Base-by-base conservation (phyloP, 2,113 vertebrate genomes). In the Chaetorhynchus papuensis region DNA sequence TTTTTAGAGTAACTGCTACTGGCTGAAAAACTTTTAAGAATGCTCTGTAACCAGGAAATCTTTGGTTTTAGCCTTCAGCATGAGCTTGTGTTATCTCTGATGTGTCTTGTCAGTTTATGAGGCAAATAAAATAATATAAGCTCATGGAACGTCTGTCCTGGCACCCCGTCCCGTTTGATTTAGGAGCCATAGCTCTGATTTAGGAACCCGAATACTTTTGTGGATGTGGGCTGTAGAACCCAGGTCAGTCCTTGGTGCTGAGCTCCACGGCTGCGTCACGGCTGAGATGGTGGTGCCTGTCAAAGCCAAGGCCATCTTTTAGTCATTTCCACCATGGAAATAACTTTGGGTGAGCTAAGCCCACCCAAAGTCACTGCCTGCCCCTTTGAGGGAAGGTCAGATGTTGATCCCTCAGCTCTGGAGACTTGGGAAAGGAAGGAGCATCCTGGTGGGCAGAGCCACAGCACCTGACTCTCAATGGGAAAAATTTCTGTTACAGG, bases 131-230 rank as follows among this genome's bases (percentile, higher is more conserved):
- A 39, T 39, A 39, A 39, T 39, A 39, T 11, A 39, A 39, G 9
- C 39, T 39, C 39, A 39, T 11, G 11, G 39, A 39, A 11, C 11
- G 39, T 39, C 39, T 39, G 39, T 39, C 39, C 39, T 39, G 39
- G 39, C 39, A 10, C 39, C 39, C 39, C 11, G 39, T 39, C 39
- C 39, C 39, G 39, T 11, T 39, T 39, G 39, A 11, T 39, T 39
- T 39, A 39, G 39, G 39, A 9, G 11, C 9, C 39, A 39, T 11
- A 81, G 54, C 31, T 57, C 10, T 16, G 13, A 31, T 64, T 84
- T 28, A 87, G 61, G 17, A 79, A 2, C 57, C 31, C 0, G 0
- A 47, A 44, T 14, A n/a, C 3, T 87, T 1, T 0, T 16, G 28
- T 24, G 31, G 13, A 18, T 60, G 15, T 84, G 44, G 21, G 23